Evolutionary conservation across 23 tunicate species (phyloP), one percentile per base, ranked within the genome.

Genomic region (Corella eumyota): DNA sequence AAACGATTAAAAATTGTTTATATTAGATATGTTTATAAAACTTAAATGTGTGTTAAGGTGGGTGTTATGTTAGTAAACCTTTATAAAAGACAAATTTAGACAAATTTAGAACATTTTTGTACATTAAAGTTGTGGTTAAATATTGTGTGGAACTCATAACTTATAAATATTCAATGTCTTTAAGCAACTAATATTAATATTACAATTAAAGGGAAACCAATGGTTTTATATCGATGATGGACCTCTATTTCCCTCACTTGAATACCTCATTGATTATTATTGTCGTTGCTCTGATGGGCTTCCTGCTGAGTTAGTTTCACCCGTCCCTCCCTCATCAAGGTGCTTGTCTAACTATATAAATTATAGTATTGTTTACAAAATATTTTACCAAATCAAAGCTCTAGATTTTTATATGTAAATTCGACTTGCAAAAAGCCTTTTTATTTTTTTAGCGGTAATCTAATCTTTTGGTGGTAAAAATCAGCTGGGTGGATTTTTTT

Each of bases 211-310:
- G 30, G 53, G 34, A 13, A 25, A 45, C 21, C 56, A 57, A 36
- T 92, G 98, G 98, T 92, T 36, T 76, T 92, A 65, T 56, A 92
- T 92, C 56, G 98, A 92, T 45, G 98, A 92, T 56, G 98, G 98
- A 7, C 98, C 98, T 11, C 47, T 85, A 13, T 92, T 92, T 49
- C 3, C 74, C 25, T 60, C 85, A n/a, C 67, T 92, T 21, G 93
- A 82, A 55, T 58, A 81, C 35, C 68, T 92, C 9, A 68, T 92
- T 66, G 98, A 82, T 64, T 92, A 92, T 58, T 92, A 82, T 51
- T 82, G 75, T 32, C 86, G 75, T n/a, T 77, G 73, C 51, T 76
- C 92, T 4, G 98, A 92, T 50, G 98, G 98, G 19, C 48, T 92
- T 15, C 98, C 98, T 0, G 70, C 77, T 28, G 80, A 81, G 71